phyloP scores from a whole-genome alignment of 2,113 vertebrate genomes.

The Heliornis fulica region DNA sequence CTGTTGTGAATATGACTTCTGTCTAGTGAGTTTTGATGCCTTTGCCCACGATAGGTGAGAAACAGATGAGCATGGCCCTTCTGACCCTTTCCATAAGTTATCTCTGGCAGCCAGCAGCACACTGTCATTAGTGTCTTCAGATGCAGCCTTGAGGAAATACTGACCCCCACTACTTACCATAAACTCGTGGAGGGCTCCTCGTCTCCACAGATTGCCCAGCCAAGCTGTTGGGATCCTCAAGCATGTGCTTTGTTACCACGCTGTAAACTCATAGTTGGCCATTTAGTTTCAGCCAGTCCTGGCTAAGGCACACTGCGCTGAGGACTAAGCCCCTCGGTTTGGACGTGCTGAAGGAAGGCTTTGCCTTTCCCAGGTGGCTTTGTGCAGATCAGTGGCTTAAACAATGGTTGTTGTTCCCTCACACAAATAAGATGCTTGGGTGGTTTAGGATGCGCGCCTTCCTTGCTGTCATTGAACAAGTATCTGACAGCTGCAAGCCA shows the following conservation, averaged over 20 bases:
- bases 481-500: neutral
- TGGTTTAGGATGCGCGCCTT: neutral
- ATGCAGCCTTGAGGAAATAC: neutral
- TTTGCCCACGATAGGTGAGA: neutral
- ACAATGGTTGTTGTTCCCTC: neutral
- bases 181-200: neutral
- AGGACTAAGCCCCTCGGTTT: neutral
- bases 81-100: neutral
- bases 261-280: neutral
- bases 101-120: neutral
- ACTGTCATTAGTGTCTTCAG: fast-evolving
- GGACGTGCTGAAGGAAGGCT: neutral
- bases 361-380: neutral
- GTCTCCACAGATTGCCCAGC: neutral
- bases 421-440: neutral
- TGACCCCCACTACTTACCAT: neutral
- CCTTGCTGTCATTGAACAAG: neutral
- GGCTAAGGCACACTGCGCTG: neutral
- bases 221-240: neutral
- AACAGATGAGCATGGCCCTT: neutral
- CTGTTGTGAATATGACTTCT: neutral
- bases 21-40: neutral
- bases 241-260: neutral
- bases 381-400: neutral
- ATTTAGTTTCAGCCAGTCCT: neutral